Evolutionary conservation across 2,113 vertebrate genomes (phyloP).

Genomic region (Centrocercus urophasianus): DNA sequence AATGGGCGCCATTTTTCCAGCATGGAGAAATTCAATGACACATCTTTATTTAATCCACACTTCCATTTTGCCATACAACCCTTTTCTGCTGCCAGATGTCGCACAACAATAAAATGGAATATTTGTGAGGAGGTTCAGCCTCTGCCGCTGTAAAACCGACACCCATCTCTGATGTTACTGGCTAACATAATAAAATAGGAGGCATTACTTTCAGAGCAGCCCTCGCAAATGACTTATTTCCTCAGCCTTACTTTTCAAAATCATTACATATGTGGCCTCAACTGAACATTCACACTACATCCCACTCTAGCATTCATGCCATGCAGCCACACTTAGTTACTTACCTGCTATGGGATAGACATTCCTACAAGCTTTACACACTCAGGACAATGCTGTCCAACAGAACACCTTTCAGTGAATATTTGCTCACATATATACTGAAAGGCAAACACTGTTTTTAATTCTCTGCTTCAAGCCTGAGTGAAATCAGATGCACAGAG

Average conservation of each 20-base stretch:
- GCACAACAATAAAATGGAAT: too few species aligned
- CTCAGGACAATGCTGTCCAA: background rate
- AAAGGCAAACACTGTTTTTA: background rate
- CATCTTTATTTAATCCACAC: too few species aligned
- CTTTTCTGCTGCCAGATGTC: too few species aligned
- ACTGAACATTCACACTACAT: background rate
- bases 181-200: too few species aligned
- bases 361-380: background rate
- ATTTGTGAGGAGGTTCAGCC: too few species aligned
- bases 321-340: background rate
- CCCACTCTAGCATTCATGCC: rapidly evolving
- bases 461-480: background rate
- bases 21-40: too few species aligned
- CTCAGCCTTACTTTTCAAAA: background rate
- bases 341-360: background rate
- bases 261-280: background rate
- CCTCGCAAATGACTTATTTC: background rate
- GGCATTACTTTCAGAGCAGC: too few species aligned
- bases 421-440: background rate
- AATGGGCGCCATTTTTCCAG: too few species aligned
- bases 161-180: too few species aligned
- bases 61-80: too few species aligned
- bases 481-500: background rate
- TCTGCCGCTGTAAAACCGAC: too few species aligned
- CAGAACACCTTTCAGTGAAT: background rate